A percentile compares a stretch with the other conserved stretches of the same genome.
phyloP scores from a whole-genome alignment of 2,113 vertebrate genomes.

The Xenus cinereus region DNA sequence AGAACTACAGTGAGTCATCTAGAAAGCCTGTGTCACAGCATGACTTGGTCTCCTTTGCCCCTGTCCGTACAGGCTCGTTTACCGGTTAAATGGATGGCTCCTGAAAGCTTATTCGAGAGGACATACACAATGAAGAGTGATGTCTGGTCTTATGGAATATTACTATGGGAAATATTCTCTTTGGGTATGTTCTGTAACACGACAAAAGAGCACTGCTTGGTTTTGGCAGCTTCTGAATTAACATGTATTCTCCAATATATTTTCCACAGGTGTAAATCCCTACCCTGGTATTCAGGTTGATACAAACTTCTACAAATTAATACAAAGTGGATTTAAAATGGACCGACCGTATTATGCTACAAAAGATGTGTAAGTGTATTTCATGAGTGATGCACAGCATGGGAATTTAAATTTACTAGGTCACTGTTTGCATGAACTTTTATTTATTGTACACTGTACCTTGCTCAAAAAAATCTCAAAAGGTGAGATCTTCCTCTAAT shows the following conservation, averaged over 20 bases:
- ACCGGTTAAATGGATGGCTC: conserved; percentile 98
- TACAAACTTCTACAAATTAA: conserved; percentile 87
- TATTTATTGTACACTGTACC: background rate
- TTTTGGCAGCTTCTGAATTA: background rate
- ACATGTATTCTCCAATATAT: background rate
- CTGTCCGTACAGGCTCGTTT: conserved; percentile 82
- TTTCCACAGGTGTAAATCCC: conserved; percentile 86
- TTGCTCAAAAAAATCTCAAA: background rate
- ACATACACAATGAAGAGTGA: conserved; percentile 95
- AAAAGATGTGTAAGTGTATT: conserved; percentile 82
- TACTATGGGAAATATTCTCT: conserved; percentile 98
- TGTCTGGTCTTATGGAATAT: conserved; percentile 94
- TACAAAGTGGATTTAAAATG: conserved; percentile 93
- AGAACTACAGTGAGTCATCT: background rate
- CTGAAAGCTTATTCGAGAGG: conserved; percentile 92
- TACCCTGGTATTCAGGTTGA: conserved; percentile 95
- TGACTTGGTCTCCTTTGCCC: background rate
- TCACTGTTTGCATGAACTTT: background rate
- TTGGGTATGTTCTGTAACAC: conserved; percentile 76
- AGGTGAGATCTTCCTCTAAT: background rate
- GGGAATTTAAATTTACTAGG: background rate
- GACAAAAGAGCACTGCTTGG: background rate
- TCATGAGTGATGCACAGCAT: background rate
- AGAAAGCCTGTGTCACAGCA: background rate
- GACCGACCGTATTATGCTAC: conserved; percentile 89